These are phyloP conservation scores for Paramormyrops kingsleyae DNA, from an alignment of 2,113 vertebrate genomes.

Conservation along the genomic window DNA sequence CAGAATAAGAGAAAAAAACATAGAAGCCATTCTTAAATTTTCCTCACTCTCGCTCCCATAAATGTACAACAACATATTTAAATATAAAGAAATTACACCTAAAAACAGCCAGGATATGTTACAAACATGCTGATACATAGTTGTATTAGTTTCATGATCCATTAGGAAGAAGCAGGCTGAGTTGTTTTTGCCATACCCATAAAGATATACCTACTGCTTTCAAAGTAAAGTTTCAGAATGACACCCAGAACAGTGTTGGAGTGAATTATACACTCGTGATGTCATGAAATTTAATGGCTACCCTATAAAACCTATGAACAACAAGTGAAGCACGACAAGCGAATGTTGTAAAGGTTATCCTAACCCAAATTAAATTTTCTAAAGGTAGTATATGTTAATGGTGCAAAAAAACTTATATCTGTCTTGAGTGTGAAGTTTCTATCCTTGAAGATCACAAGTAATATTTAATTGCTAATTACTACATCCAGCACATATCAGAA, in stretches of 20 bases:
- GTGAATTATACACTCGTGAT: neutral
- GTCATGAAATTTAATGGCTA: neutral
- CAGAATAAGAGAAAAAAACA: neutral
- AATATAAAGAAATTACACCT: neutral
- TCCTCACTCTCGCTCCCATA: neutral
- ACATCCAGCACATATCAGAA: neutral
- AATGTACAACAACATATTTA: constrained; percentile 1
- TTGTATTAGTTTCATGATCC: neutral
- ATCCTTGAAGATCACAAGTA: neutral
- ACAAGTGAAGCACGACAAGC: neutral
- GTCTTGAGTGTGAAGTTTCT: neutral
- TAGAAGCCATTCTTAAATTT: neutral
- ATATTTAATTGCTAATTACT: neutral
- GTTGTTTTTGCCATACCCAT: neutral
- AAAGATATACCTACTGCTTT: neutral
- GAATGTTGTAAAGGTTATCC: neutral
- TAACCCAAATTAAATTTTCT: neutral
- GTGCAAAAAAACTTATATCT: neutral
- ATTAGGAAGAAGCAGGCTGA: neutral
- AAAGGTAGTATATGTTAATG: neutral
- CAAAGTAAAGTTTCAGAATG: neutral
- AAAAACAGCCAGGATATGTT: neutral
- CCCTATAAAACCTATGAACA: neutral
- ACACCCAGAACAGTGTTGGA: neutral
- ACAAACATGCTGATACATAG: neutral